Percentiles rank a stretch among this genome's conserved stretches.
These are phyloP conservation scores for Gastrophysa polygoni DNA, from an alignment of 2,888 invertebrate genomes.

Conservation along the genomic window DNA sequence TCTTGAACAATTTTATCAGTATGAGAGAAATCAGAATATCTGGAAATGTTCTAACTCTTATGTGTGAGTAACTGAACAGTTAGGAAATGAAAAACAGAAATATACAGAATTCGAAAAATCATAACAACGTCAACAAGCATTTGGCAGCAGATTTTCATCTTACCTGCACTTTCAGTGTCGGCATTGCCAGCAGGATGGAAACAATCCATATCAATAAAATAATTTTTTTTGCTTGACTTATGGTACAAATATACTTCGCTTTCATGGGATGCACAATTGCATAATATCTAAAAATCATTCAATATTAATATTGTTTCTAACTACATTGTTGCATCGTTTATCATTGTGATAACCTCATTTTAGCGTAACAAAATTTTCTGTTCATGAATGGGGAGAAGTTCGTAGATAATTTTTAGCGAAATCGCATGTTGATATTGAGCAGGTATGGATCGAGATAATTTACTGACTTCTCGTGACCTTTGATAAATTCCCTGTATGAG, in stretches of 20 bases:
- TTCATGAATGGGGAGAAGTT: background rate
- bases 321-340: conserved; percentile 5
- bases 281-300: conserved; percentile 63
- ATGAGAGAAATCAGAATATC: no score
- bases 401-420: no score
- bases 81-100: no score
- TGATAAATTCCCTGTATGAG: no score
- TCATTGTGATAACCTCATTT: background rate
- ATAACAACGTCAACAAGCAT: no score
- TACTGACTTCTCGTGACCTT: no score
- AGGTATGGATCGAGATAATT: no score
- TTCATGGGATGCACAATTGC: conserved; percentile 74
- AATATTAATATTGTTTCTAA: conserved; percentile 2
- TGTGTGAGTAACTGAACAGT: no score
- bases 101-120: no score
- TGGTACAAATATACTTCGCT: conserved; percentile 71
- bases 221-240: conserved; percentile 67
- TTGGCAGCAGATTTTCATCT: conserved; percentile 30
- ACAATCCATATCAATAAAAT: conserved; percentile 66
- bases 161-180: conserved; percentile 68
- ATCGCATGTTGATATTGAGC: no score
- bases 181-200: conserved; percentile 66
- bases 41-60: no score
- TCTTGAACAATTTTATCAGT: no score
- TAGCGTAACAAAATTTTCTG: background rate